A percentile compares a stretch with the other conserved stretches of the same genome.
Conservation (phyloP, 2,888 invertebrate genomes). For the Meteorus colon region DNA sequence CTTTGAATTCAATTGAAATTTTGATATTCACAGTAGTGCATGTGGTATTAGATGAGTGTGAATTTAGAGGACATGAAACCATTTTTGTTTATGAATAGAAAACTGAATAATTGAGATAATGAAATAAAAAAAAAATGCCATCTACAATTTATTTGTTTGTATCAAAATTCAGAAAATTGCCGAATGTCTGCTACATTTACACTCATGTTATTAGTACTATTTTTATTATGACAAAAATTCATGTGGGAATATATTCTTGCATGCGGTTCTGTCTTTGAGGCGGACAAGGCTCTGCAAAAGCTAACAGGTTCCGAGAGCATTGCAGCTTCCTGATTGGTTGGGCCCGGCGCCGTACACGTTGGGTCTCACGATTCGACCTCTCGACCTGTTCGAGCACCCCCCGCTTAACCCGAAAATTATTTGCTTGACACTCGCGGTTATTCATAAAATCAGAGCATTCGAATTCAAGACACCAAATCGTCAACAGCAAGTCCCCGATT, state of each 20-base stretch:
- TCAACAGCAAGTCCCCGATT: conserved; percentile 7
- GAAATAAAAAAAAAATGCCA: too few relatives aligned
- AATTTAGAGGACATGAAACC: too few relatives aligned
- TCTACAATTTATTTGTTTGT: too few relatives aligned
- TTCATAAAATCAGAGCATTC: conserved; percentile 2
- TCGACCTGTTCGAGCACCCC: conserved; percentile 57
- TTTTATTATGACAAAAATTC: background rate
- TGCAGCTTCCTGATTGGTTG: conserved; percentile 57
- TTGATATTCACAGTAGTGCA: too few relatives aligned
- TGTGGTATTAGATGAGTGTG: too few relatives aligned
- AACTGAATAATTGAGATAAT: too few relatives aligned
- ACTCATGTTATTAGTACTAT: too few relatives aligned
- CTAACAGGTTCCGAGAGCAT: conserved; percentile 58
- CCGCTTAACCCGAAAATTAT: conserved; percentile 52
- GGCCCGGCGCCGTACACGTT: conserved; percentile 52
- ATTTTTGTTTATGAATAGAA: too few relatives aligned
- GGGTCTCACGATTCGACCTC: conserved; percentile 64
- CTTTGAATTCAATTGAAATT: too few relatives aligned
- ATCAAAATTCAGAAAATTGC: too few relatives aligned
- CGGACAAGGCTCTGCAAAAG: conserved; percentile 36
- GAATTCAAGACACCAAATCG: conserved; percentile 15
- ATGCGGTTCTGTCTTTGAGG: background rate
- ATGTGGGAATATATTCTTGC: background rate
- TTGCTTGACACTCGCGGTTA: conserved; percentile 16
- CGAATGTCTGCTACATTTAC: too few relatives aligned